phyloP scores from a whole-genome alignment of 2,797 vertebrate species.

The Micrastur ruficollis region DNA sequence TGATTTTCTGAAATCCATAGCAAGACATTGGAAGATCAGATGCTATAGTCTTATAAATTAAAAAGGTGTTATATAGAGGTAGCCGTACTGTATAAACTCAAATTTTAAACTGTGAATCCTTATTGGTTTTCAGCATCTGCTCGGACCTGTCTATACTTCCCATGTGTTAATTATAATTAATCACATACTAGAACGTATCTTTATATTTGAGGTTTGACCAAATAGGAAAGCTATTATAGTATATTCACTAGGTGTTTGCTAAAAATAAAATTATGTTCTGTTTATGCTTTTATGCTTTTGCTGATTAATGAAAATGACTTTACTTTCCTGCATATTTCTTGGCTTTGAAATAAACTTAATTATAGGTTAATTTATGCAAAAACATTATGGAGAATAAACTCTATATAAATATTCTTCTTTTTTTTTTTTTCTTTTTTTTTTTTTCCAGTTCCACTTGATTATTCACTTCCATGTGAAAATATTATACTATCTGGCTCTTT shows the following conservation, averaged over 20 bases:
- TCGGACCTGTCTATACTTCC: conserved; percentile 46
- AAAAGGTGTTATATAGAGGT: conserved; percentile 56
- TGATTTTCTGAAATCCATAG: conserved; percentile 29
- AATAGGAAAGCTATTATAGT: neutral
- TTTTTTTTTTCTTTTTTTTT: neutral
- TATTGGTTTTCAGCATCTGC: conserved; percentile 74
- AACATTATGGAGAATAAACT: neutral
- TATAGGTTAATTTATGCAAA: neutral
- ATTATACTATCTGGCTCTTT: neutral
- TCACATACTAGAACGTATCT: neutral
- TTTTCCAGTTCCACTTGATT: neutral
- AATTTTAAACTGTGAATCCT: conserved; percentile 68
- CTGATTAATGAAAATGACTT: neutral
- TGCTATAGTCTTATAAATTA: conserved; percentile 73
- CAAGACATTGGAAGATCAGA: conserved; percentile 68
- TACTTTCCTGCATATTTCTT: neutral
- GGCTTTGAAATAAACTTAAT: neutral
- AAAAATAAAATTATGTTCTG: neutral
- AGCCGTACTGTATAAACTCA: conserved; percentile 73
- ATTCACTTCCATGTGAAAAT: neutral
- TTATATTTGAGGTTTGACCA: neutral
- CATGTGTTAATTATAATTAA: conserved; percentile 68
- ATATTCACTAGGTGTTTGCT: neutral
- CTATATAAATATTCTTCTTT: neutral
- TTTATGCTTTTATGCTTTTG: neutral